phyloP scores from a whole-genome alignment of 2,113 vertebrate species.

The Erinaceus europaeus region DNA sequence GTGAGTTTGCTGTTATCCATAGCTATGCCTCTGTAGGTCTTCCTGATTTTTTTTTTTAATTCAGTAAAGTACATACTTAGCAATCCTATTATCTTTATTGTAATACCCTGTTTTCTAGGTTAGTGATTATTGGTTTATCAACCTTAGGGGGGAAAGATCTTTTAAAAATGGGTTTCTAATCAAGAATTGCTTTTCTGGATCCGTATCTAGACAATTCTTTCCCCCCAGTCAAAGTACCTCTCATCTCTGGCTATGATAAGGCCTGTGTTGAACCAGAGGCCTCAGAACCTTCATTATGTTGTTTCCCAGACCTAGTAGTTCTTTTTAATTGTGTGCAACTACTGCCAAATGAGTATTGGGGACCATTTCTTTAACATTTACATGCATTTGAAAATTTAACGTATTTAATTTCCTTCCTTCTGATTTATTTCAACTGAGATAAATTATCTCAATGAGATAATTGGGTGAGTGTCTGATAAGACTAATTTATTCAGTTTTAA shows the following conservation, averaged over 20 bases:
- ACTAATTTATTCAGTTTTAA: neutral
- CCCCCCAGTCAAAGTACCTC: too few species aligned
- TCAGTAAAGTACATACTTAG: neutral
- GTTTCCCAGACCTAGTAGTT: neutral
- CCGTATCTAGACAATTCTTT: conserved; percentile 15
- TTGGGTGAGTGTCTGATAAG: neutral
- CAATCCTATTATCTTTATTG: conserved; percentile 8
- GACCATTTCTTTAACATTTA: neutral
- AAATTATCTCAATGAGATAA: neutral
- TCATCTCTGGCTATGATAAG: too few species aligned
- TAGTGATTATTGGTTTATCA: conserved; percentile 47
- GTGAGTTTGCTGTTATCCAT: too few species aligned
- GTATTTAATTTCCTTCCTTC: neutral
- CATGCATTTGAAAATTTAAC: neutral
- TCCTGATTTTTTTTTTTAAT: too few species aligned
- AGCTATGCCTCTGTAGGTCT: too few species aligned
- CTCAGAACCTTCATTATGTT: too few species aligned
- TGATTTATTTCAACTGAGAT: neutral
- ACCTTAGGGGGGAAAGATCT: conserved; percentile 18
- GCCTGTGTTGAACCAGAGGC: too few species aligned
- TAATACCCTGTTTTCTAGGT: conserved; percentile 28
- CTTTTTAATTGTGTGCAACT: neutral
- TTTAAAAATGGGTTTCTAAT: conserved; percentile 40
- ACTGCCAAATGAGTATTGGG: neutral
- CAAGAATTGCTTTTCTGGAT: conserved; percentile 2